These are phyloP conservation scores for Ricordea florida DNA, from an alignment of 92 coral and sea anemone species.

Conservation along the genomic window DNA sequence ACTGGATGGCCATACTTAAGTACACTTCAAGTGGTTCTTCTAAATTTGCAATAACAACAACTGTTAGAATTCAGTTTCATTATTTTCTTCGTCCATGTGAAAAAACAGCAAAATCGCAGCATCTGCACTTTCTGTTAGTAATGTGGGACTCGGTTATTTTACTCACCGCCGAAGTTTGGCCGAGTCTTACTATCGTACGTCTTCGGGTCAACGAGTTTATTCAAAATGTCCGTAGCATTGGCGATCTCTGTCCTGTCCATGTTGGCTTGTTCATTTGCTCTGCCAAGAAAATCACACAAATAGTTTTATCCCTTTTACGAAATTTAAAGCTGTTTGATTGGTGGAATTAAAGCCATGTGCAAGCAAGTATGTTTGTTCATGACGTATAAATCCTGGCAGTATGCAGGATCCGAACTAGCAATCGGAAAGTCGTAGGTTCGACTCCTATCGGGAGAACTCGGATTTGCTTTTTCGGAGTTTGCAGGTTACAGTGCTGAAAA, in stretches of 20 bases:
- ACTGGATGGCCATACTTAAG: constrained; percentile 83
- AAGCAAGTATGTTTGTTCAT: too few relatives aligned
- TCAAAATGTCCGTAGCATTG: constrained; percentile 75
- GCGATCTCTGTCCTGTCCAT: constrained; percentile 89
- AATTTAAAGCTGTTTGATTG: too few relatives aligned
- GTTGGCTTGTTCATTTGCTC: constrained; percentile 51
- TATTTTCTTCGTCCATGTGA: neutral
- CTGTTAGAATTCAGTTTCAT: neutral
- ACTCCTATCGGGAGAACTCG: too few relatives aligned
- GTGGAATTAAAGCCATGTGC: neutral
- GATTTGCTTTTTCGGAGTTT: too few relatives aligned
- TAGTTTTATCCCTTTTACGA: neutral
- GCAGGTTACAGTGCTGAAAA: too few relatives aligned
- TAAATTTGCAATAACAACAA: neutral
- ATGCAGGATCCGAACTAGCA: too few relatives aligned
- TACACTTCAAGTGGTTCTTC: constrained; percentile 74
- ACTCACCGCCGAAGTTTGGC: constrained; percentile 75
- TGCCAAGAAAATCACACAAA: neutral
- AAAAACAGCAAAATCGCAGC: too few relatives aligned
- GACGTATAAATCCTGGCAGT: too few relatives aligned
- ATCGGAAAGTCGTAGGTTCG: too few relatives aligned
- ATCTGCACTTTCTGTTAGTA: too few relatives aligned
- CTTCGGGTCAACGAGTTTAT: constrained; percentile 37
- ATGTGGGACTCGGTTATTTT: neutral
- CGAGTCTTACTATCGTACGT: constrained; percentile 80